A percentile compares a stretch with the other conserved stretches of the same genome.
Evolutionary conservation across 2,888 invertebrate genomes (phyloP).

Genomic region (Aphidoletes aphidimyza): DNA sequence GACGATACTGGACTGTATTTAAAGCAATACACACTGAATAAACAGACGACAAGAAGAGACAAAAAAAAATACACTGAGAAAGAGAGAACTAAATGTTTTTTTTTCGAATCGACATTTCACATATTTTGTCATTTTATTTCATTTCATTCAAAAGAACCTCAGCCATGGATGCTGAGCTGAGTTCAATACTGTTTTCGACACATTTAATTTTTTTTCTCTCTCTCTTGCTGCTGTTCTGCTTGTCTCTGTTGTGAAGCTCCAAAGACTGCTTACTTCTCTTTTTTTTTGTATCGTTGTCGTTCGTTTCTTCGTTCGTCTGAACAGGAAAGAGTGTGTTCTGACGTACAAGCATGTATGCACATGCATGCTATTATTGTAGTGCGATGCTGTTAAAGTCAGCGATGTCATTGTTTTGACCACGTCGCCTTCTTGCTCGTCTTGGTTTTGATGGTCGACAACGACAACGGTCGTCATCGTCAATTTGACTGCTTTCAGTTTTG

Average conservation of each 20-base stretch:
- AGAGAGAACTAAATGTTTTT: conserved; percentile 6
- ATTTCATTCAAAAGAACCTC: conserved; percentile 36
- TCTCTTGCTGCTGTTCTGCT: too few species aligned
- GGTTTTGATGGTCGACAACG: neutral
- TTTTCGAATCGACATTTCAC: conserved; percentile 40
- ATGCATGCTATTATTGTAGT: conserved; percentile 32
- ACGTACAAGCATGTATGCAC: neutral
- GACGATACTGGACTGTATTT: conserved; percentile 38
- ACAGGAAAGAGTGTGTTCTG: conserved; percentile 33
- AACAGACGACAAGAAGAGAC: neutral
- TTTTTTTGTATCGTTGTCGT: neutral
- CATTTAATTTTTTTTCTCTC: neutral
- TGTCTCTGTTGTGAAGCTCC: too few species aligned
- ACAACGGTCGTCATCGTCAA: conserved; percentile 49
- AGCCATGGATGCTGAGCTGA: neutral
- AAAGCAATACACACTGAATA: neutral
- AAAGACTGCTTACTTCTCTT: neutral
- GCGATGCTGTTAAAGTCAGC: conserved; percentile 30
- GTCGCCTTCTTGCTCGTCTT: conserved; percentile 31
- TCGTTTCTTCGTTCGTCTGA: neutral
- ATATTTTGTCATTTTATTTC: conserved; percentile 50
- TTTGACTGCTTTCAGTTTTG: conserved; percentile 49
- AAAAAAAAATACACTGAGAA: neutral
- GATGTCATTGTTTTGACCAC: conserved; percentile 51
- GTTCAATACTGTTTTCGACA: conserved; percentile 35